Conservation (phyloP, 2,888 invertebrate genomes). For the Drosophila fungiperda region DNA sequence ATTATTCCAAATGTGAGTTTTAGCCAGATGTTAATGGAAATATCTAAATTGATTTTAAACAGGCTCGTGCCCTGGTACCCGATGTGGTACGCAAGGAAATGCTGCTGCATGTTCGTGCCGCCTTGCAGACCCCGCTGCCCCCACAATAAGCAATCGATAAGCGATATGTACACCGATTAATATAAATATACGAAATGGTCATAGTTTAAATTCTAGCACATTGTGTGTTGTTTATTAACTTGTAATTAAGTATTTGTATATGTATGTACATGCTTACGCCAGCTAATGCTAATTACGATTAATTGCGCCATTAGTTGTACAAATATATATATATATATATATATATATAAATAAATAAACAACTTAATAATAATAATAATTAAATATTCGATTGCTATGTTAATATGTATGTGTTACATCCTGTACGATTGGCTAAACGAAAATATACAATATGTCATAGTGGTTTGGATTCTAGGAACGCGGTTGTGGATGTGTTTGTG, state of each 20-base stretch:
- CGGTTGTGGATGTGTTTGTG: conserved; percentile 48
- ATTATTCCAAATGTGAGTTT: conserved; percentile 89
- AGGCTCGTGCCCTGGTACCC: conserved; percentile 94
- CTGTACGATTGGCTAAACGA: conserved; percentile 69
- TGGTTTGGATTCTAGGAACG: conserved; percentile 60
- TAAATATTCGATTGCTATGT: conserved; percentile 52
- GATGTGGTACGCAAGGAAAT: conserved; percentile 96
- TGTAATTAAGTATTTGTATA: conserved; percentile 57
- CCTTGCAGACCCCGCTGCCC: conserved; percentile 27
- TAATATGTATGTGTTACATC: conserved; percentile 29
- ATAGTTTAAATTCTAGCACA: conserved; percentile 56
- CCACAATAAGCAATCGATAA: not conserved
- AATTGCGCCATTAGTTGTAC: conserved; percentile 58
- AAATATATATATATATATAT: conserved; percentile 39
- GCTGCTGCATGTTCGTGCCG: conserved; percentile 86
- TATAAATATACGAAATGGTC: not conserved
- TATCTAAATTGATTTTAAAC: not conserved
- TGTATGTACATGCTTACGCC: conserved; percentile 60
- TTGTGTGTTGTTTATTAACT: conserved; percentile 62
- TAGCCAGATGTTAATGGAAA: not conserved
- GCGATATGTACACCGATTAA: not conserved
- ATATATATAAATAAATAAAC: conserved; percentile 69
- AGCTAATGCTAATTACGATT: conserved; percentile 52
- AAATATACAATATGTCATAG: conserved; percentile 36
- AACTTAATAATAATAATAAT: conserved; percentile 52